Conservation (phyloP, 2,797 vertebrate genomes). For the Luscinia luscinia region DNA sequence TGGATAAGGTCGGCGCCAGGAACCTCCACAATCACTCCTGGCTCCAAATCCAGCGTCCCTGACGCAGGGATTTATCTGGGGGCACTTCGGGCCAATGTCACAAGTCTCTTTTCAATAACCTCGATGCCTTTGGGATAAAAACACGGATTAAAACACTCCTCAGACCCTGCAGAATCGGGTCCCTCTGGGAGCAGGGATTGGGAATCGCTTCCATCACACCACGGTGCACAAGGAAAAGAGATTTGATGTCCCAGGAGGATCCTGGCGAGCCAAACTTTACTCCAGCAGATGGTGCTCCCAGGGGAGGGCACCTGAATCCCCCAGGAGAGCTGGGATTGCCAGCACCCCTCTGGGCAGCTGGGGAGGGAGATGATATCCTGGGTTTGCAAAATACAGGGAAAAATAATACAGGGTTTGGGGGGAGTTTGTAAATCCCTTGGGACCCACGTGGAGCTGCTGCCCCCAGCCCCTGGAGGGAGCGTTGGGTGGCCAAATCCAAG, state of each 20-base stretch:
- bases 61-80: not conserved
- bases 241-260: not conserved
- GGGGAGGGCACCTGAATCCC: accelerated
- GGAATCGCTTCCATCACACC: accelerated
- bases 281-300: accelerated
- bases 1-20: not conserved
- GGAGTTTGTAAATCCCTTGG: not conserved
- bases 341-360: accelerated
- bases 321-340: not conserved
- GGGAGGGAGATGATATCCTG: accelerated
- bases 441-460: not conserved
- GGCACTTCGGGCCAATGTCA: not conserved
- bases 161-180: accelerated
- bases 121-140: not conserved
- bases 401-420: not conserved
- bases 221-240: accelerated
- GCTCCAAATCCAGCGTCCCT: not conserved
- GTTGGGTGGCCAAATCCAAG: not conserved
- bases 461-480: not conserved
- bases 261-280: not conserved
- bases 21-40: not conserved
- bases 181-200: not conserved
- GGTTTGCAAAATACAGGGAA: accelerated
- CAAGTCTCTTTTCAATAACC: not conserved
- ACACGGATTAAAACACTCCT: not conserved